Evolutionary conservation across 1,140 invertebrate genomes (phyloP).

Genomic region (Heliconius nattereri): DNA sequence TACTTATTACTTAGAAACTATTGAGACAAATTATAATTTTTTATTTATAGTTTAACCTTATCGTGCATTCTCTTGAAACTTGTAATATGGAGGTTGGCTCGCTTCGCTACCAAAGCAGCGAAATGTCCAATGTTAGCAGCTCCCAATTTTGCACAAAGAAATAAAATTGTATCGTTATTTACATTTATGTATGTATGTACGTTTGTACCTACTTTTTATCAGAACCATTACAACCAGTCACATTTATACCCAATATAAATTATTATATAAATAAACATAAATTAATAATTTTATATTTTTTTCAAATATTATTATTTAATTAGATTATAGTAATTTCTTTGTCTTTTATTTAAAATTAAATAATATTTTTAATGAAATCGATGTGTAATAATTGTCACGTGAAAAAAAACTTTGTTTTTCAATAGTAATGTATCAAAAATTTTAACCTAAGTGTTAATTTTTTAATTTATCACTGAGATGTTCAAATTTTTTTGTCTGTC

Average conservation of each 20-base stretch:
- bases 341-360: not conserved
- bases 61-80: too few species aligned
- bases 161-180: not conserved
- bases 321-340: not conserved
- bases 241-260: not conserved
- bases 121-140: not conserved
- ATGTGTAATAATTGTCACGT: slow-evolving; percentile 6
- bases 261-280: not conserved
- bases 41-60: too few species aligned
- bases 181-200: not conserved
- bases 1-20: too few species aligned
- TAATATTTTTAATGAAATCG: not conserved
- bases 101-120: too few species aligned
- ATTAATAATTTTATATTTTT: not conserved
- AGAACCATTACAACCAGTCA: too few species aligned
- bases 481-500: not conserved
- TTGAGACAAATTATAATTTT: too few species aligned
- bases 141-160: slow-evolving; percentile 11
- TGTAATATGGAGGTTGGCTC: too few species aligned
- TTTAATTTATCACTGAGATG: slow-evolving; percentile 8
- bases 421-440: not conserved
- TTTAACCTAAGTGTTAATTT: slow-evolving; percentile 11
- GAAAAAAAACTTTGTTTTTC: not conserved
- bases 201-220: not conserved
- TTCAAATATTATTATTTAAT: not conserved